A percentile compares a stretch with the other conserved stretches of the same genome.
phyloP scores from a whole-genome alignment of 2,113 vertebrate genomes.

The Guaruba guarouba region DNA sequence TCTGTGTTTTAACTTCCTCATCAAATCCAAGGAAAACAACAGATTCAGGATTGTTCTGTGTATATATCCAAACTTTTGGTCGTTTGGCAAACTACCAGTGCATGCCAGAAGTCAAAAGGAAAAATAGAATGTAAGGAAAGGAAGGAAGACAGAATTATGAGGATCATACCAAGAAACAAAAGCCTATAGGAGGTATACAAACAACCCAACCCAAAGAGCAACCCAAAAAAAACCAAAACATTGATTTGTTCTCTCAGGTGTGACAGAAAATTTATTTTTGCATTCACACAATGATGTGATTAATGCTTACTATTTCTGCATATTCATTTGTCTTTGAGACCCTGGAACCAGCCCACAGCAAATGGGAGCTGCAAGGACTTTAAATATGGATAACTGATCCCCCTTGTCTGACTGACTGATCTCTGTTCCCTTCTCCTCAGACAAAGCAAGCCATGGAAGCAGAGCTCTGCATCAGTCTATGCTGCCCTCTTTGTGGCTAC shows the following conservation, averaged over 20 bases:
- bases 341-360: neutral
- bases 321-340: neutral
- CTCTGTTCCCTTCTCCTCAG: neutral
- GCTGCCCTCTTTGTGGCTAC: neutral
- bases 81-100: neutral
- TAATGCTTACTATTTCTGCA: neutral
- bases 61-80: neutral
- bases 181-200: neutral
- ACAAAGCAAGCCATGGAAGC: neutral
- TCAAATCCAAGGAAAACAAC: neutral
- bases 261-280: neutral
- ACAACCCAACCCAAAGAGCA: neutral
- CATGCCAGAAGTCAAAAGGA: neutral
- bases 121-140: neutral
- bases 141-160: neutral
- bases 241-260: neutral
- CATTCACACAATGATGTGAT: neutral
- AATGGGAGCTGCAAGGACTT: neutral
- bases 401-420: neutral
- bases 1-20: accelerated
- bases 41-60: neutral
- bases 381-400: neutral
- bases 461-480: neutral
- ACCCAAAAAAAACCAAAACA: neutral
- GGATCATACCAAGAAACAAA: neutral